These are phyloP conservation scores for Carterocephalus palaemon DNA, from an alignment of 2,888 invertebrate species.

Conservation along the genomic window DNA sequence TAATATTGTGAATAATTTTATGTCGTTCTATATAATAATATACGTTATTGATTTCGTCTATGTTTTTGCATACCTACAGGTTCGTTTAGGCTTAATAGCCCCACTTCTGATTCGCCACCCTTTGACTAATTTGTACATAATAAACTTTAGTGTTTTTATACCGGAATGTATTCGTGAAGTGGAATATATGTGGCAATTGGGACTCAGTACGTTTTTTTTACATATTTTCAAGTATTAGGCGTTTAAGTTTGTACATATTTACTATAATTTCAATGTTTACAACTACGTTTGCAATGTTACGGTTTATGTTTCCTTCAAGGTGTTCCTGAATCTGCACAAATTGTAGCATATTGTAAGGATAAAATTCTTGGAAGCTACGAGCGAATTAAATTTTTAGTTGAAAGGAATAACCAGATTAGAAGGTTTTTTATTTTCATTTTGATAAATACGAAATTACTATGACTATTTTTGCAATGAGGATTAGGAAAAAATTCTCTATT, in stretches of 20 bases:
- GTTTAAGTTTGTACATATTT: too few species aligned
- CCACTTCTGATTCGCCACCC: conserved; percentile 85
- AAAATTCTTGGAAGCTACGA: conserved; percentile 82
- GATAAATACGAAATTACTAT: neutral
- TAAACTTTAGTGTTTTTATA: conserved; percentile 87
- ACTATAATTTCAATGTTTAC: too few species aligned
- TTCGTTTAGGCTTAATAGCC: conserved; percentile 81
- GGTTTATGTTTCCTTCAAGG: conserved; percentile 47
- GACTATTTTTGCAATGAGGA: too few species aligned
- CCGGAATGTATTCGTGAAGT: conserved; percentile 87
- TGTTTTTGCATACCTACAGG: conserved; percentile 56
- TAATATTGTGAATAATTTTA: too few species aligned
- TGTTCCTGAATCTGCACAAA: conserved; percentile 87
- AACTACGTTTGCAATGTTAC: too few species aligned
- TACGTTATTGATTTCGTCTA: conserved; percentile 1
- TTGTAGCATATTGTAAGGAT: conserved; percentile 85
- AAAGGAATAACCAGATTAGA: conserved; percentile 80
- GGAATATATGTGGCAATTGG: conserved; percentile 88
- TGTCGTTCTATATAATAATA: too few species aligned
- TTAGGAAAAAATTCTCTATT: too few species aligned
- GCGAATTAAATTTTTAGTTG: conserved; percentile 80
- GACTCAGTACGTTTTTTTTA: conserved; percentile 76
- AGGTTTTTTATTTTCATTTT: conserved; percentile 36
- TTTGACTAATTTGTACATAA: conserved; percentile 80
- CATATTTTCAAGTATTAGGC: too few species aligned